phyloP scores from a whole-genome alignment of 2,797 vertebrate species.

The Myotis planiceps region DNA sequence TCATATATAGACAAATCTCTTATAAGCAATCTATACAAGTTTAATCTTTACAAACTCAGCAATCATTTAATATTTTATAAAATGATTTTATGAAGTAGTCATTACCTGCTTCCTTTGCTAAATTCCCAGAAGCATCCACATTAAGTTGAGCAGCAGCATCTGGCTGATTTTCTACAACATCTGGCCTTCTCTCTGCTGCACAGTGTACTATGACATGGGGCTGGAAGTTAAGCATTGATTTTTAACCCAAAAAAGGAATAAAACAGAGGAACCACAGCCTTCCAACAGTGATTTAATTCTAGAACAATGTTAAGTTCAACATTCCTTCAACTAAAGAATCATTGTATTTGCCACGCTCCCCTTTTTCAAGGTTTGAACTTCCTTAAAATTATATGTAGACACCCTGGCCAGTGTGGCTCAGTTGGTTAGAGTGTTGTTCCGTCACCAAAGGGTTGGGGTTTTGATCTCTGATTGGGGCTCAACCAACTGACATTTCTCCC shows the following conservation, averaged over 20 bases:
- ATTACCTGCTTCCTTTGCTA: conserved; percentile 96
- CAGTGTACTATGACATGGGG: conserved; percentile 96
- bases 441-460: background rate
- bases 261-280: conserved; percentile 28
- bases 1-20: background rate
- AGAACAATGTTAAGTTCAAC: background rate
- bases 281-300: background rate
- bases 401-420: background rate
- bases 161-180: conserved; percentile 94
- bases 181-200: conserved; percentile 96
- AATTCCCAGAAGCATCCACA: conserved; percentile 92
- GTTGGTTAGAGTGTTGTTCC: background rate
- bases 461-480: background rate
- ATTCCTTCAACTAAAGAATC: conserved; percentile 13
- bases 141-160: conserved; percentile 94
- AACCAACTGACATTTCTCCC: background rate
- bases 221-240: conserved; percentile 87
- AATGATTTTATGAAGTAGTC: conserved; percentile 34
- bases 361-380: background rate
- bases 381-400: background rate
- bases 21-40: background rate
- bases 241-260: conserved; percentile 70
- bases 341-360: background rate
- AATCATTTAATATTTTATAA: conserved; percentile 2
- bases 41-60: background rate